Evolutionary conservation across 2,113 vertebrate genomes (phyloP), one percentile per base, ranked within the genome.

Genomic region (Eidolon helvum): DNA sequence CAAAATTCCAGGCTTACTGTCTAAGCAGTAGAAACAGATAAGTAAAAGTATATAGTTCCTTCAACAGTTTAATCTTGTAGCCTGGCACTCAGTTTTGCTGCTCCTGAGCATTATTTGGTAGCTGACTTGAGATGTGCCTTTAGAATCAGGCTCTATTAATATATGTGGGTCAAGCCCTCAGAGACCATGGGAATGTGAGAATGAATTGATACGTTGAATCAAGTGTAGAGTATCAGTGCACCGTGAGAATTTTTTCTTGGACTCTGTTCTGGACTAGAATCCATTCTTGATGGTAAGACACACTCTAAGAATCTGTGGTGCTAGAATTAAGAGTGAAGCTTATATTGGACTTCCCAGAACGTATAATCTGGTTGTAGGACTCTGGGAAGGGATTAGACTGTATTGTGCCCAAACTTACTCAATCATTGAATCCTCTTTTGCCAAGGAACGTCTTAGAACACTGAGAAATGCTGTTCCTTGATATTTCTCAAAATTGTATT

Each of bases 211-310:
- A 40, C 5, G 18, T 69, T 63, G 57, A 26, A 28, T 82, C 66
- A 38, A n/a, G 50, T 83, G 14, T 40, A 45, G 24, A 16, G 5
- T 45, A 43, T 68, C 22, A 53, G 33, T 59, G 53, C 43, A n/a
- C 61, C 33, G 33, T 57, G 59, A 90, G 45, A 93, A 69, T 53
- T 94, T 53, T 91, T 95, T 86, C 90, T 77, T 72, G 57, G 83
- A 78, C 50, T 30, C 38, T 75, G 57, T 93, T 53, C 59, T 75
- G 72, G 40, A 30, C 72, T 89, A 86, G 72, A 97, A 90, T 94
- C 91, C 89, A 78, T 93, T 95, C 82, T 82, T 69, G 82, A 30
- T 90, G 35, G 53, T 53, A 63, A 43, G 28, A 74, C 40, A 77
- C 72, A 86, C 69, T 75, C 57, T 80, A 93, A 92, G 85, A 92